Evolutionary conservation across 2,113 vertebrate genomes (phyloP).

Genomic region (Pterocles orientalis): DNA sequence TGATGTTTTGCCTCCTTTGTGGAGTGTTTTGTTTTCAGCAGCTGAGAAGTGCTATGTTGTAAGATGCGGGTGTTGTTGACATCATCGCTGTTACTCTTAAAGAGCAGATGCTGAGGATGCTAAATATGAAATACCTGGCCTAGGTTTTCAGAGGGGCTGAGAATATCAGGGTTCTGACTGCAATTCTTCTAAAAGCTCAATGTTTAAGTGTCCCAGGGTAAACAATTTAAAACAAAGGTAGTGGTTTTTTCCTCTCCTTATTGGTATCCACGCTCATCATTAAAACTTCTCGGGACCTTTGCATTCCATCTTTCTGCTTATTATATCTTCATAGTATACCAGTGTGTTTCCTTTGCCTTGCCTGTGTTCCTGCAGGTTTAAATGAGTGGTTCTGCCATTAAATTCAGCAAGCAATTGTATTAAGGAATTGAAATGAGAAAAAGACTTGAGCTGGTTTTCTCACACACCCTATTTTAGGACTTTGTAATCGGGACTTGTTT

Average conservation of each 20-base stretch:
- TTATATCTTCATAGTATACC: accelerated
- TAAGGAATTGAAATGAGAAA: neutral
- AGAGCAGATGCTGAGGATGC: neutral
- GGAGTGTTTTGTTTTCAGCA: neutral
- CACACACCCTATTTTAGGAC: accelerated
- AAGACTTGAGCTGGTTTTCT: neutral
- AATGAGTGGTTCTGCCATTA: neutral
- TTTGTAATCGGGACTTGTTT: neutral
- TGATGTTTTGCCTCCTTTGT: neutral
- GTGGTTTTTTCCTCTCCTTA: neutral
- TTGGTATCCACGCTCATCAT: neutral
- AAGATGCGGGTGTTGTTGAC: neutral
- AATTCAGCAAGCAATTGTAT: neutral
- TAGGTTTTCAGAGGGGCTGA: neutral
- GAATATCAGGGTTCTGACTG: neutral
- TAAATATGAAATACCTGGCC: neutral
- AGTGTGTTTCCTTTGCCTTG: neutral
- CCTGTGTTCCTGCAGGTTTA: neutral
- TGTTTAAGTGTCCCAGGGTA: neutral
- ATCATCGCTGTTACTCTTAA: accelerated
- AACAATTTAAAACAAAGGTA: neutral
- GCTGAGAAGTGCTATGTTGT: neutral
- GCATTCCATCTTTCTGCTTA: neutral
- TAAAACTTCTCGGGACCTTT: neutral
- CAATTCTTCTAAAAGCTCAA: neutral